A percentile compares a stretch with the other conserved stretches of the same genome.
These are phyloP conservation scores for Tubulanus polymorphus DNA, from an alignment of 2,888 invertebrate species.

Conservation along the genomic window DNA sequence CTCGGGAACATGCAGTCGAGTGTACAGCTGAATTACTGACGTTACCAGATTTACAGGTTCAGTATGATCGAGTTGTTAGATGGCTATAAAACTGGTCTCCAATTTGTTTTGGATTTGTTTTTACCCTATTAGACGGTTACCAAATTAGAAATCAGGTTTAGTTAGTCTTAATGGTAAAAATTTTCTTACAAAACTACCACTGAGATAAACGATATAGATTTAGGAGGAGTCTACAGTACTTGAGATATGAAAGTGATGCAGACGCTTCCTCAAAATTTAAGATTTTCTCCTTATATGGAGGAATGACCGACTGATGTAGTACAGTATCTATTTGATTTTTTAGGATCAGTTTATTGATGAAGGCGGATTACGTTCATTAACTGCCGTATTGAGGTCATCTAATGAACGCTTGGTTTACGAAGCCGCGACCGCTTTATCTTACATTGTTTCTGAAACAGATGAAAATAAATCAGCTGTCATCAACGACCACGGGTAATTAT, in stretches of 20 bases:
- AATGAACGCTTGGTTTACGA: slow-evolving; percentile 40
- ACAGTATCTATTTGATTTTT: slow-evolving; percentile 8
- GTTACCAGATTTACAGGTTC: slow-evolving; percentile 47
- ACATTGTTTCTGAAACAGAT: slow-evolving; percentile 43
- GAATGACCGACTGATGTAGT: background rate
- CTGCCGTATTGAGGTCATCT: slow-evolving; percentile 37
- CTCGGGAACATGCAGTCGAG: slow-evolving; percentile 47
- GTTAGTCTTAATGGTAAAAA: too few species aligned
- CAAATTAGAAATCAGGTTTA: too few species aligned
- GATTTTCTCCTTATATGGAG: too few species aligned
- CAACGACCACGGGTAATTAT: slow-evolving; percentile 39
- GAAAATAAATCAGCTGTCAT: slow-evolving; percentile 38
- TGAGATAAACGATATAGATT: too few species aligned
- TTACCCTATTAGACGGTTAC: too few species aligned
- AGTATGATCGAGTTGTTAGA: too few species aligned
- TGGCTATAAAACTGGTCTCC: too few species aligned
- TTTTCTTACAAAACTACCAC: too few species aligned
- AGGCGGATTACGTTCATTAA: slow-evolving; percentile 40
- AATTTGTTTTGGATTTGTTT: too few species aligned
- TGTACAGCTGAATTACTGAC: slow-evolving; percentile 46
- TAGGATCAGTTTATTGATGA: slow-evolving; percentile 46
- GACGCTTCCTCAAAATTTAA: too few species aligned
- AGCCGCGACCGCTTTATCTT: slow-evolving; percentile 38
- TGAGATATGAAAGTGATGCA: too few species aligned
- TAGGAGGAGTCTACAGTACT: too few species aligned